Conservation (phyloP, 2,113 vertebrate genomes). For the Malaclemys terrapin region DNA sequence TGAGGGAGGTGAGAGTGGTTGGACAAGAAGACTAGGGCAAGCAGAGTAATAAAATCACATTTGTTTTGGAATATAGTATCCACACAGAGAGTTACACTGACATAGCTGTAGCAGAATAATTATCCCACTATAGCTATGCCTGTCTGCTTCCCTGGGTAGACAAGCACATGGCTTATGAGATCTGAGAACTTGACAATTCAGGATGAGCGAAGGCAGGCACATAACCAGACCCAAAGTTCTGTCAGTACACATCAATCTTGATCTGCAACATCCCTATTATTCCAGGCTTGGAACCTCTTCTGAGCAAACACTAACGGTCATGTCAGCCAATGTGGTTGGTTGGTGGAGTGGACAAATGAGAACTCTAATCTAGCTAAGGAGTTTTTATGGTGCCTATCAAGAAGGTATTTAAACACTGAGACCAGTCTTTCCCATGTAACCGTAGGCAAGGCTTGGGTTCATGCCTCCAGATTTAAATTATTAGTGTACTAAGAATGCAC, state of each 20-base stretch:
- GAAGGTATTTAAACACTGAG: neutral
- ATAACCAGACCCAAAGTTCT: neutral
- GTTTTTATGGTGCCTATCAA: neutral
- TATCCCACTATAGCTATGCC: neutral
- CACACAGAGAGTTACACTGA: too few relatives aligned
- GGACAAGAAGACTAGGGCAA: too few relatives aligned
- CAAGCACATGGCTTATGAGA: neutral
- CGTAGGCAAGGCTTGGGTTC: neutral
- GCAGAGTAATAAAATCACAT: too few relatives aligned
- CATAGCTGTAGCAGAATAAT: too few relatives aligned
- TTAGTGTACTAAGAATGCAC: neutral
- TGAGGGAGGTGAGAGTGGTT: too few relatives aligned
- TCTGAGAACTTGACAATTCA: neutral
- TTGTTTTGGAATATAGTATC: too few relatives aligned
- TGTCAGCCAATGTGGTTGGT: neutral
- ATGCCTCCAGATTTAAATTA: neutral
- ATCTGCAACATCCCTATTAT: neutral
- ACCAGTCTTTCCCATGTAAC: neutral
- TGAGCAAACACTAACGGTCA: neutral
- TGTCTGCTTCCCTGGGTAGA: neutral
- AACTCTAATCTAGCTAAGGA: neutral
- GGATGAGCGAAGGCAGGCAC: neutral
- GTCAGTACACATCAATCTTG: neutral
- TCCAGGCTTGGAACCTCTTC: neutral
- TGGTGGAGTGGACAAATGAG: neutral